Base-by-base conservation (phyloP, 2,113 vertebrate species). In the Hippocampus abdominalis region DNA sequence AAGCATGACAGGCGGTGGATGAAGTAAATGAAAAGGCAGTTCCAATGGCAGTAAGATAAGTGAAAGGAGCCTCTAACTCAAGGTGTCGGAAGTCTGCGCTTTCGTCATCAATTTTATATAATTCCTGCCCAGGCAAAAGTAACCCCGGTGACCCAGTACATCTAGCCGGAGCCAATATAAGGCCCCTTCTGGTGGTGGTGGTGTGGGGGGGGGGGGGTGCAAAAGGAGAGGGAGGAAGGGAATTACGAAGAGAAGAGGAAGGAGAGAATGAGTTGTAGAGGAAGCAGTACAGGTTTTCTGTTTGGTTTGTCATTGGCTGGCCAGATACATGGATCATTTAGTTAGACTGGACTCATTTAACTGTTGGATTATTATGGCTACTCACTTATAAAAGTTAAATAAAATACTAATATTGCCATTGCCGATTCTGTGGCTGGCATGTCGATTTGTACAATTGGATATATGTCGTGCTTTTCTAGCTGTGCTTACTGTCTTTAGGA, bases 91-190 rank as follows among this genome's bases (percentile, higher is more conserved):
- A 69, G 68, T 44, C 69, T 81, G 62, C 79, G 80, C 83, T 73
- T 79, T 79, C 7, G 11, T 72, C 64, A 81, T 79, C 75, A 80
- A 85, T 90, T 89, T 86, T 71, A 69, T 79, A 75, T 84, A 83
- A 86, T 83, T 81, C 67, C 73, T 80, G 40, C 72, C 86, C 68
- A 75, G 88, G 78, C 64, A 75, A 77, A 36, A 82, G 66, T 8
- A 49, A 82, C 78, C 71, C 71, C 36, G 53, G 48, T 51, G 66
- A 84, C 61, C 67, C 56, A 16, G 32, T 71, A 78, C 77, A 75
- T 79, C 66, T 67, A 66, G 57, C 62, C 69, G 66, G 29, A 46
- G 75, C 56, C 63, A 73, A 70, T 71, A 64, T 66, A 57, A 67
- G 9, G 69, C 44, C 29, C 42, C 39, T 42, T 36, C 32, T 36